Percentiles rank a stretch among this genome's conserved stretches.
phyloP scores from a whole-genome alignment of 2,113 vertebrate species.

The Urocolius indicus region DNA sequence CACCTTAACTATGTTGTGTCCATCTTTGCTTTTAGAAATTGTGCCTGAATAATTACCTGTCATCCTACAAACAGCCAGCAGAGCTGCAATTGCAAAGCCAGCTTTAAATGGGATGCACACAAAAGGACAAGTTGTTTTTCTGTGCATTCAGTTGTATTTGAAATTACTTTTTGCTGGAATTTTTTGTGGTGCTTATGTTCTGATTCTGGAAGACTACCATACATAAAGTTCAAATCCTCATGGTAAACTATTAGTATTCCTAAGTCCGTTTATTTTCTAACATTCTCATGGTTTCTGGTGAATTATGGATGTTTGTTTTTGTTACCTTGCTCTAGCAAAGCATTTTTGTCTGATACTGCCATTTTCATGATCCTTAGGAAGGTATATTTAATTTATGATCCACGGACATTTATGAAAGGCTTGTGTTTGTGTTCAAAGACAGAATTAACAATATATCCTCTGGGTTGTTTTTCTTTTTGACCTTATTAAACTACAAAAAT shows the following conservation, averaged over 20 bases:
- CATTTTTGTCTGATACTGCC: background rate
- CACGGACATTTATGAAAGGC: background rate
- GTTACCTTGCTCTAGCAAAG: background rate
- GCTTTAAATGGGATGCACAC: background rate
- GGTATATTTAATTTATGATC: background rate
- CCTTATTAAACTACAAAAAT: background rate
- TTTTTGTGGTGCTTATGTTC: background rate
- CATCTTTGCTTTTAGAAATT: background rate
- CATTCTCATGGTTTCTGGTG: background rate
- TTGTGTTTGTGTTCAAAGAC: background rate
- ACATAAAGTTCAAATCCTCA: background rate
- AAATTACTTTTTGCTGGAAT: background rate
- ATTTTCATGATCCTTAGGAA: background rate
- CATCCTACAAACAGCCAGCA: background rate
- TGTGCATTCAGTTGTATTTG: background rate
- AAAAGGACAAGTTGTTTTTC: background rate
- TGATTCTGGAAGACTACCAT: background rate
- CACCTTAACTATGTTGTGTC: background rate
- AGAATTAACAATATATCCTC: background rate
- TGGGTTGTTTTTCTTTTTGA: background rate
- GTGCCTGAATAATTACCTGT: background rate
- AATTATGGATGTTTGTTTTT: background rate
- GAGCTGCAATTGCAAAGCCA: background rate
- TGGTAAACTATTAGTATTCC: background rate
- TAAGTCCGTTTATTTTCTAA: background rate